Conservation (phyloP, 2,113 vertebrate genomes). For the Glaucidium brasilianum region DNA sequence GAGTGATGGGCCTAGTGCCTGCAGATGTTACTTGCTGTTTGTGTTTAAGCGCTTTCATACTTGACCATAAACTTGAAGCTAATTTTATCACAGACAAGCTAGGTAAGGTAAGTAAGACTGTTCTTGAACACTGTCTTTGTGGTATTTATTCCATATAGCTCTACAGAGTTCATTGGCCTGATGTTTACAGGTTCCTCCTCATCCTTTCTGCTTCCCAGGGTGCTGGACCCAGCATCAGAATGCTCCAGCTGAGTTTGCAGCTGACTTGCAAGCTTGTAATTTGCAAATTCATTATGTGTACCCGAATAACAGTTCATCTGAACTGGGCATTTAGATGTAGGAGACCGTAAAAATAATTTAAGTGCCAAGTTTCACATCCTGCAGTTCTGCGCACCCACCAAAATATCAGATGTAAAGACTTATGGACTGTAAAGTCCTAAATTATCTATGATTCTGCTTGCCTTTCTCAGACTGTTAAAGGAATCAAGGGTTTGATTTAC, state of each 20-base stretch:
- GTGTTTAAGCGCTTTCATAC: background rate
- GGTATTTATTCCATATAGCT: background rate
- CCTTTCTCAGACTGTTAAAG: background rate
- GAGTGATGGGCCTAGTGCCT: background rate
- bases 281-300: background rate
- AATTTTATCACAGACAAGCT: background rate
- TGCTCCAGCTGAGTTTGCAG: background rate
- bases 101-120: background rate
- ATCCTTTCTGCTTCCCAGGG: background rate
- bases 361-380: background rate
- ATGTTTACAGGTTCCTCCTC: background rate
- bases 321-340: background rate
- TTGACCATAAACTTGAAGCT: background rate
- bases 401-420: background rate
- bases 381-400: background rate
- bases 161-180: background rate
- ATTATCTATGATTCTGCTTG: background rate
- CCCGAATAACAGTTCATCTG: background rate
- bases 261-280: background rate
- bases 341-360: background rate
- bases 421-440: background rate
- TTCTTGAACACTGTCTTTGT: background rate
- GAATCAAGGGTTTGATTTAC: background rate
- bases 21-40: background rate
- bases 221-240: background rate